These are phyloP conservation scores for Geococcyx californianus DNA, from an alignment of 2,113 vertebrate species.

Conservation along the genomic window DNA sequence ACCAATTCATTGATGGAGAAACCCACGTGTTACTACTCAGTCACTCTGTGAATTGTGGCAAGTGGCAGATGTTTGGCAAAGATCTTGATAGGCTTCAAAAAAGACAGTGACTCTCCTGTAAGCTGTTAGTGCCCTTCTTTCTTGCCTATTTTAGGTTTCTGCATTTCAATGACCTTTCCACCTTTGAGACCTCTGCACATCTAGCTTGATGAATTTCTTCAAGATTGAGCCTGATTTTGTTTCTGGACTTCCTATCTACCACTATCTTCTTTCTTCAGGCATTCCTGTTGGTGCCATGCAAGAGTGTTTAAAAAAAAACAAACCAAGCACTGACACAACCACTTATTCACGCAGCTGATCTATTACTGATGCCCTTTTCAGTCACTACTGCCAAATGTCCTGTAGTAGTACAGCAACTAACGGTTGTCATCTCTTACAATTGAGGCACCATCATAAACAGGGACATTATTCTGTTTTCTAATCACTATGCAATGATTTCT, in stretches of 20 bases:
- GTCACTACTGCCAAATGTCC: neutral
- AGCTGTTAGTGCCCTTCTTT: neutral
- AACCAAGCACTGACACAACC: neutral
- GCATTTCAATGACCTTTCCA: neutral
- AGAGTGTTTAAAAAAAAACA: neutral
- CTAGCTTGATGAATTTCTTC: neutral
- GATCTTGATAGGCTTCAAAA: neutral
- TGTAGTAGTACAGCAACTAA: neutral
- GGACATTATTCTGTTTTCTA: neutral
- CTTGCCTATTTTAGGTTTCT: neutral
- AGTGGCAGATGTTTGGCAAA: neutral
- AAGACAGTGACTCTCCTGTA: neutral
- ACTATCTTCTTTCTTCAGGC: neutral
- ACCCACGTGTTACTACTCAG: neutral
- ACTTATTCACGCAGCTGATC: neutral
- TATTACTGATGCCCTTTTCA: neutral
- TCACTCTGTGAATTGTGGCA: neutral
- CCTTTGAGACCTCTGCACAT: neutral
- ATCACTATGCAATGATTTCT: neutral
- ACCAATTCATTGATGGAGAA: neutral
- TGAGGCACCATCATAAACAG: neutral
- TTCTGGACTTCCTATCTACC: neutral
- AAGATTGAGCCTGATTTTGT: neutral
- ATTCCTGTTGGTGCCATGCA: neutral
- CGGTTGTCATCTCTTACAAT: neutral